A percentile compares a stretch with the other conserved stretches of the same genome.
These are phyloP conservation scores for Equus quagga DNA, from an alignment of 2,113 vertebrate genomes.

Conservation along the genomic window DNA sequence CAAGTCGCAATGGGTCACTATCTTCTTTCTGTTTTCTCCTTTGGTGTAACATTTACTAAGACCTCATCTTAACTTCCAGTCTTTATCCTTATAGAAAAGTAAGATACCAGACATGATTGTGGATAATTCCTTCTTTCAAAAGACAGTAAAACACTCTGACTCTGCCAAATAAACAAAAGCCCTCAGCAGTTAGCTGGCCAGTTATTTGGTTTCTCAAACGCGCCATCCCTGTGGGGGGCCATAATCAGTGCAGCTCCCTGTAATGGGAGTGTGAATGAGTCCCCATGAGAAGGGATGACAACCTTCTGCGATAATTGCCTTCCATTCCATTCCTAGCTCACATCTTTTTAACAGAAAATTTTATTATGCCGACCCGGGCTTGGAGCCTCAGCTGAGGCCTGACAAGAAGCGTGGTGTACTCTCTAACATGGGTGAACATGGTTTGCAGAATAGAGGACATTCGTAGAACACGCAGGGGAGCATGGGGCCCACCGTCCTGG, in stretches of 20 bases:
- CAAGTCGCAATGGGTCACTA: not conserved
- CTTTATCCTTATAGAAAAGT: not conserved
- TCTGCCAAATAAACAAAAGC: not conserved
- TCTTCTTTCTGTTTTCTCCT: not conserved
- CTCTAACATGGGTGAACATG: not conserved
- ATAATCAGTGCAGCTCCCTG: not conserved
- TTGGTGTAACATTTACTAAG: not conserved
- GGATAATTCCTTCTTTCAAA: slow-evolving; percentile 1
- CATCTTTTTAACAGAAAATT: not conserved
- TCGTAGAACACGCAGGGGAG: not conserved
- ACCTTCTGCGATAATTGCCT: not conserved
- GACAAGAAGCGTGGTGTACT: not conserved
- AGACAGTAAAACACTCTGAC: not conserved
- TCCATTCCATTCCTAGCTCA: not conserved
- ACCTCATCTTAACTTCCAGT: not conserved
- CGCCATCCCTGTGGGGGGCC: not conserved
- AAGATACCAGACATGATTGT: not conserved
- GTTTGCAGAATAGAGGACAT: not conserved
- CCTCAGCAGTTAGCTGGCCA: not conserved
- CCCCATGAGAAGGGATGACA: not conserved
- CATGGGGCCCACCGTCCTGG: rapidly evolving
- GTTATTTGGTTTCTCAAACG: not conserved
- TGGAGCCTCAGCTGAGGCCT: not conserved
- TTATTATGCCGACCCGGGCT: not conserved
- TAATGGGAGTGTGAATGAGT: not conserved